Percentiles rank a stretch among this genome's conserved stretches.
Conservation (phyloP, 2,797 vertebrate species). For the Coregonus ussuriensis region DNA sequence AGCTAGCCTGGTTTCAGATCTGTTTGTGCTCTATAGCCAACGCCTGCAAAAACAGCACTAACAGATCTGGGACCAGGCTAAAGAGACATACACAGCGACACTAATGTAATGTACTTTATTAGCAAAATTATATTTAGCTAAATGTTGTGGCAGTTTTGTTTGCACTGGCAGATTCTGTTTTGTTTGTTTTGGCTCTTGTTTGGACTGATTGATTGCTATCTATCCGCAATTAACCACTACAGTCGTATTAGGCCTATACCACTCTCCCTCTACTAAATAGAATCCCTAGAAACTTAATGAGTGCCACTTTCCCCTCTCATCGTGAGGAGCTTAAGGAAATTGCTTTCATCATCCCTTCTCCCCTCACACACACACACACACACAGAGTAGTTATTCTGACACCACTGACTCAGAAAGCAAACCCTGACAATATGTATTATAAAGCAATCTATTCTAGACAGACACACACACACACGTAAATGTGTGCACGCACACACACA, state of each 20-base stretch:
- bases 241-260: neutral
- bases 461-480: slow-evolving; percentile 1
- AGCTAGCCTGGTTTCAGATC: too few species aligned
- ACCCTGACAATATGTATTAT: too few species aligned
- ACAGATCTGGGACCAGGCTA: neutral
- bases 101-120: too few species aligned
- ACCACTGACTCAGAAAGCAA: too few species aligned
- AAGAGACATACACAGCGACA: too few species aligned
- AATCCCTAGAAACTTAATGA: too few species aligned
- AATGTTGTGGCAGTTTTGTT: neutral
- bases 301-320: too few species aligned
- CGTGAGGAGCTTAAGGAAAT: slow-evolving; percentile 7
- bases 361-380: slow-evolving; percentile 1
- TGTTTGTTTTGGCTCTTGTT: neutral
- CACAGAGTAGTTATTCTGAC: neutral
- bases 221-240: neutral
- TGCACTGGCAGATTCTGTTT: neutral
- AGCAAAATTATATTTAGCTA: too few species aligned
- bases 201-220: neutral
- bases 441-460: too few species aligned
- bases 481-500: neutral
- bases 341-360: slow-evolving; percentile 1
- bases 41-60: neutral
- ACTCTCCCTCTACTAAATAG: too few species aligned
- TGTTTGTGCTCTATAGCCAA: neutral